These are phyloP conservation scores for Montipora capitata DNA, from an alignment of 92 coral and sea anemone species.

Conservation along the genomic window DNA sequence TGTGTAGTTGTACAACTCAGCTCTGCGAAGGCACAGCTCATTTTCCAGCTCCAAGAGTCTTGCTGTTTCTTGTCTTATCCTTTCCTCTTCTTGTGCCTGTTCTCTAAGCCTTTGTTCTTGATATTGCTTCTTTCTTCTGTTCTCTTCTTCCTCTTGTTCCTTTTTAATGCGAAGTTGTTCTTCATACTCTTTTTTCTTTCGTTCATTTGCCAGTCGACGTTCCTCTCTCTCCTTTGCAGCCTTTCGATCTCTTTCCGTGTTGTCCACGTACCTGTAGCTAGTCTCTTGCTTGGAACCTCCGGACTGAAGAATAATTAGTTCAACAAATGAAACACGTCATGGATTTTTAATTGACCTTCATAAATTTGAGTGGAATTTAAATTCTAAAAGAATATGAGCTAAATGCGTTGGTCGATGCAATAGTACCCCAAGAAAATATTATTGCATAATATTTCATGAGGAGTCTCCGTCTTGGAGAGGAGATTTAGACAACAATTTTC, in stretches of 20 bases:
- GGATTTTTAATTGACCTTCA: no score
- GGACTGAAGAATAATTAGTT: constrained; percentile 18
- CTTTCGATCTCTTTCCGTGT: constrained; percentile 18
- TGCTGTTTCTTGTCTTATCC: constrained; percentile 18
- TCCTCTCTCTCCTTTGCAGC: constrained; percentile 38
- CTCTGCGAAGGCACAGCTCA: constrained; percentile 53
- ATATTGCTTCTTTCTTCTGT: neutral
- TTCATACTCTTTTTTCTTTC: constrained; percentile 31
- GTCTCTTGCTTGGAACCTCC: constrained; percentile 52
- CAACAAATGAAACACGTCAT: no score
- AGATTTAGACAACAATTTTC: no score
- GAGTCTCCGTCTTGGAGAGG: no score
- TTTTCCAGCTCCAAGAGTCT: constrained; percentile 44
- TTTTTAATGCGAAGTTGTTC: constrained; percentile 5
- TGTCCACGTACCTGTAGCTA: constrained; percentile 66
- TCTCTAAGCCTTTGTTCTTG: constrained; percentile 10
- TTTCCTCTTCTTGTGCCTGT: constrained; percentile 27
- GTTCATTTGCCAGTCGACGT: constrained; percentile 55
- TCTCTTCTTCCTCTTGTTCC: constrained; percentile 13
- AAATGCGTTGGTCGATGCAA: no score
- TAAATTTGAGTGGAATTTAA: no score
- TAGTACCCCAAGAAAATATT: no score
- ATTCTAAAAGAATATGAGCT: no score
- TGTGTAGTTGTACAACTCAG: constrained; percentile 49
- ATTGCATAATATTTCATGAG: no score